Base-by-base conservation (phyloP, 2,888 invertebrate species). In the Apotomis capreana region DNA sequence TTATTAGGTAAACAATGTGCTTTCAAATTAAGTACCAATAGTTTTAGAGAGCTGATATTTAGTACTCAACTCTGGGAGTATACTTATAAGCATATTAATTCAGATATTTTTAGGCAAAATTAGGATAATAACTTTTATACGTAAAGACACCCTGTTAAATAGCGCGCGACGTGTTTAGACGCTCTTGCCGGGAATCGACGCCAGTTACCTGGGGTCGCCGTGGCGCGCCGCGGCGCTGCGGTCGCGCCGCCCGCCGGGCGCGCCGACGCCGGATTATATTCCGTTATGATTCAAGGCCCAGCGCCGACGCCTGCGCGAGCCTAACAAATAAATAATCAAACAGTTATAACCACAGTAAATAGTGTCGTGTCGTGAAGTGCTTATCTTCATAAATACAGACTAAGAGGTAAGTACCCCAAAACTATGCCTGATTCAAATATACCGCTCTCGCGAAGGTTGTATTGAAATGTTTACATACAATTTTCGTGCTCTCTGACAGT, bases 201-300 rank as follows among this genome's bases (percentile, higher is more conserved):
- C 71, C 58, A 81, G 81, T 83, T 84, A 76, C 78, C 67, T 76
- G 77, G 84, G 86, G 85, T 83, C 87, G 86, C 88, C 88, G 85
- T 74, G 74, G 79, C 81, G 89, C 89, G 88, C 86, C 90, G 89
- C 89, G 89, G 89, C 90, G 90, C 90, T 87, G 82, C 86, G 80
- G 83, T 86, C 88, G 65, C 65, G 85, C 81, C 70, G 75, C 79
- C 75, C 78, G 76, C 78, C 37, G 75, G 78, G 77, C 80, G 75
- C 78, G 77, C 80, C 83, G 82, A 79, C 83, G 81, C 74, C 79
- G 78, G 75, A 58, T 69, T 57, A 69, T 69, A 69, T 69, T 69
- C 71, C 71, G 71, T 71, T 71, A 71, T 68, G 71, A 71, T 71
- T 62, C 71, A 71, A 71, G 82, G 81, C 77, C 81, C 74, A 75